Evolutionary conservation across 1,140 invertebrate species (phyloP), one percentile per base, ranked within the genome.

Genomic region (Macrosteles quadrilineatus): DNA sequence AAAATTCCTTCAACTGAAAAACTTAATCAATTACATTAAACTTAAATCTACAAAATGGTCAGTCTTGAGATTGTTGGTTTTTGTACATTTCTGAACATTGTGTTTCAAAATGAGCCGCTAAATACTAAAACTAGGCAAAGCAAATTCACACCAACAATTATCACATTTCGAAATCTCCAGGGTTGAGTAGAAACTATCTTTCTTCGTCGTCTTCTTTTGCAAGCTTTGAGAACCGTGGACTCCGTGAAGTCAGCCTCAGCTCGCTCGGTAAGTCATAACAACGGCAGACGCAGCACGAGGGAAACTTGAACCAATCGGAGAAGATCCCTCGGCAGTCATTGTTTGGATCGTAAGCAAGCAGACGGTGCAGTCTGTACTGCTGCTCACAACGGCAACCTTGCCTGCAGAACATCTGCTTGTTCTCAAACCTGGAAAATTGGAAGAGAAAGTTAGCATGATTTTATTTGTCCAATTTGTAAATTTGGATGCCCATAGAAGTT

Each of bases 241-340:
- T 59, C 9, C 55, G 55, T 6, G 55, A 59, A 25, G 55, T 59
- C 25, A 59, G 55, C 23, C 55, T 25, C 55, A 92, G 91, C 76
- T 93, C 91, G 6, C 89, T 79, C 0, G 91, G 90, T 32, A 93
- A 85, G 80, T 92, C 88, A 75, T 93, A 93, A 76, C 89, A 91
- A 55, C 87, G 87, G 77, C 94, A 97, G 2, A 96, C 90, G 76
- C 95, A 97, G 76, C 93, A 96, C 0, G 93, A 95, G 0, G 95
- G 95, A 79, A 97, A 96, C 66, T 91, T 87, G 80, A 96, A 96
- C 94, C 93, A 96, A 79, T 96, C 94, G 76, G 92, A 93, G 78
- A 97, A 97, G 64, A 97, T 96, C 0, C 95, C 95, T 11, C 92
- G 86, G 77, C 95, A 97, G 79, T 96, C 94, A 76, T 96, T 95